Base-by-base conservation (phyloP, 2,113 vertebrate species). In the Nothobranchius kuhntae region DNA sequence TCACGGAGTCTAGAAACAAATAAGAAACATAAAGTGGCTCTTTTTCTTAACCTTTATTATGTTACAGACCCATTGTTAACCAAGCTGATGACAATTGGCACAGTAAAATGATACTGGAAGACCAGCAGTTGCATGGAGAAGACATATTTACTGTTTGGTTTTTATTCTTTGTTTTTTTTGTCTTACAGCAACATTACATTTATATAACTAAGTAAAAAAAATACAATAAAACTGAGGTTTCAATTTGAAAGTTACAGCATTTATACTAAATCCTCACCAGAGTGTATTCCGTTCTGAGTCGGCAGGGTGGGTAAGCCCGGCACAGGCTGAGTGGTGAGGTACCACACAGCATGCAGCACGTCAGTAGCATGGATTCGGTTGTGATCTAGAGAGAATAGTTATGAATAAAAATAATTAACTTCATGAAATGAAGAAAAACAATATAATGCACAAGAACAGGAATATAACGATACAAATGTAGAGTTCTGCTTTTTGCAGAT, bases 271-370 rank as follows among this genome's bases (percentile, higher is more conserved):
- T 55, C 6, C 75, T 80, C 85, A 98, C 97, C 96, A 71, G 94
- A 94, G 78, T 95, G 95, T 50, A 95, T 94, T 21, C 95, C 92
- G 0, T 95, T 95, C 65, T 95, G 94, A 1, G 86, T 93, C 50
- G 94, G 79, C 57, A 94, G 87, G 10, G 84, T 91, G 4, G 95
- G 92, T 35, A 98, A 94, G 51, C 96, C 95, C 2, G 98, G 97
- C 64, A 99, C 93, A 47, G 95, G 91, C 77, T 99, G 98, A 0
- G 96, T 98, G 47, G 96, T 98, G n/a, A 99, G 95, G 84, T 95
- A 99, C 97, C 98, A 99, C 46, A 99, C 98, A 0, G 98, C 98
- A 9, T 99, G 98, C 0, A 99, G 92, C 17, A 99, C 98, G 1
- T 99, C 98, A 13, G 97, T 98, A 71, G 98, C 98, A 9, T 99